Evolutionary conservation across 2,797 vertebrate species (phyloP).

Genomic region (Syngnathus acus): DNA sequence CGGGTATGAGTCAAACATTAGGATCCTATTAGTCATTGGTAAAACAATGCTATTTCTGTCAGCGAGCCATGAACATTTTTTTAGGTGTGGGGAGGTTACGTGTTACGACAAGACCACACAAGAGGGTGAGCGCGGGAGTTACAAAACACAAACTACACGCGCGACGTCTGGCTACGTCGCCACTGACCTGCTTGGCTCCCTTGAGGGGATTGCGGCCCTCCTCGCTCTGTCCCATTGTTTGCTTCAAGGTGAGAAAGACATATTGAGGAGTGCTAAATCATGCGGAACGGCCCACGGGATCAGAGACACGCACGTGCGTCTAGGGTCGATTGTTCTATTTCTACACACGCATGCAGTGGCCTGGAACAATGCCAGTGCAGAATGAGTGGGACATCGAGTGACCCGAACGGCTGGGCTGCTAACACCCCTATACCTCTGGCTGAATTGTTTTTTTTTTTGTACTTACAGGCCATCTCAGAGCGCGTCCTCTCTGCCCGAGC

Average conservation of each 20-base stretch:
- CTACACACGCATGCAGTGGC: constrained; percentile 28
- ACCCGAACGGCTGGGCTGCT: constrained; percentile 11
- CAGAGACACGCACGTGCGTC: constrained; percentile 1
- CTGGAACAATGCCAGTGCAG: constrained; percentile 38
- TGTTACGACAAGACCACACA: constrained; percentile 10
- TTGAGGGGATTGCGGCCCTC: constrained; percentile 44
- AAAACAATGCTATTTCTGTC: neutral
- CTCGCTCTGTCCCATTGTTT: constrained; percentile 50
- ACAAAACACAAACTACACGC: constrained; percentile 39
- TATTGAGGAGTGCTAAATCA: neutral
- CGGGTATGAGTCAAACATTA: constrained; percentile 14
- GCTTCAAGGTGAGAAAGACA: constrained; percentile 56
- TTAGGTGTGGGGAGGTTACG: neutral
- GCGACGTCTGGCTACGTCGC: constrained; percentile 38
- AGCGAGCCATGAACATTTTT: neutral
- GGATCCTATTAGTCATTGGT: constrained; percentile 27
- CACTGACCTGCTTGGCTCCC: constrained; percentile 60
- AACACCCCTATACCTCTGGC: constrained; percentile 1
- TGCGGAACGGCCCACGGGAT: neutral
- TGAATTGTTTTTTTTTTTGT: neutral
- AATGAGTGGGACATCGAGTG: constrained; percentile 41
- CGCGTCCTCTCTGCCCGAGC: constrained; percentile 83
- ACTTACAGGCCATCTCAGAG: constrained; percentile 96
- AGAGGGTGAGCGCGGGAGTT: constrained; percentile 20
- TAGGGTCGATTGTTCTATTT: constrained; percentile 44